Evolutionary conservation across 2,888 invertebrate species (phyloP).

Genomic region (Cacoxenus indagator): DNA sequence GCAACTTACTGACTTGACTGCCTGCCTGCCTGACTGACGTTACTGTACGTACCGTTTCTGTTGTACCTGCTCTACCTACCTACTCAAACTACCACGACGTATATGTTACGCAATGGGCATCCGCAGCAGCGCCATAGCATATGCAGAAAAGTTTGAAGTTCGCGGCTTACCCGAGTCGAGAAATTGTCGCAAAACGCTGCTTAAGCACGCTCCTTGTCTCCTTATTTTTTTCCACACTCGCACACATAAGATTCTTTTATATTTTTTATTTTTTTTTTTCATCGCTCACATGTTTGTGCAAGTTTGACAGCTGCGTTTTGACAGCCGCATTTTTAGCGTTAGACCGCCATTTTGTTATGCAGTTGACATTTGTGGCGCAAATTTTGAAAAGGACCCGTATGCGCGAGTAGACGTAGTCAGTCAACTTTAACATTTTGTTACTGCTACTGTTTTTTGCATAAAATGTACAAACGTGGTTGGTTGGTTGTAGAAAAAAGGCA

Average conservation of each 20-base stretch:
- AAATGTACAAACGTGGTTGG: no score
- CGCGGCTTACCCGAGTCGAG: not conserved
- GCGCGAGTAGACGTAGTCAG: no score
- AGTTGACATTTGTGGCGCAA: conserved; percentile 12
- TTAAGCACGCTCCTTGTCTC: conserved; percentile 1
- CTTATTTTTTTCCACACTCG: not conserved
- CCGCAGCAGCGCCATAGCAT: no score
- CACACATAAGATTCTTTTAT: not conserved
- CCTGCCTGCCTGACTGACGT: not conserved
- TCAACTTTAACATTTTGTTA: no score
- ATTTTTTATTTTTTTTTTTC: not conserved
- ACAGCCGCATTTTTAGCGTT: conserved; percentile 7
- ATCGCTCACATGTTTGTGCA: not conserved
- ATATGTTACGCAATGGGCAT: not conserved
- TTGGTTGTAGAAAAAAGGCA: no score
- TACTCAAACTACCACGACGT: no score
- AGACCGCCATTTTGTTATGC: conserved; percentile 12
- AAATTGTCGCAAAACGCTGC: conserved; percentile 18
- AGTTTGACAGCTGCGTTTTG: conserved; percentile 20
- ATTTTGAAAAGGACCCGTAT: not conserved
- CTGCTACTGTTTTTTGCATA: no score
- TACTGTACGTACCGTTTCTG: not conserved
- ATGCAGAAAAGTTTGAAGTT: not conserved
- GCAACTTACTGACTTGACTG: not conserved
- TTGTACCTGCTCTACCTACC: no score